These are phyloP conservation scores for Ormyrus labotus DNA, from an alignment of 2,888 invertebrate genomes.

Conservation along the genomic window DNA sequence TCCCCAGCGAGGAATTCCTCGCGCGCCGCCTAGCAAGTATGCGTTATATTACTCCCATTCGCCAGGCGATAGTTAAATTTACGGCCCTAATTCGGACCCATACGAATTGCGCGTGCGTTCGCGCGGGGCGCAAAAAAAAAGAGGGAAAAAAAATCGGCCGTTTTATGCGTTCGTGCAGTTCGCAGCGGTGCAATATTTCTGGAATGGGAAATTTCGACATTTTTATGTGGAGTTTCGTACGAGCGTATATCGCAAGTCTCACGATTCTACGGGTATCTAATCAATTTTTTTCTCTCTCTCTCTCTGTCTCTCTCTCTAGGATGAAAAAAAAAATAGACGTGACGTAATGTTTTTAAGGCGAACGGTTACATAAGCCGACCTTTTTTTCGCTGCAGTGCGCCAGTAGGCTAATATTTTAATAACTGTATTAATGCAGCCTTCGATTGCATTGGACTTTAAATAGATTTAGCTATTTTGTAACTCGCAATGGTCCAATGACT, in stretches of 20 bases:
- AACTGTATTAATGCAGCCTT: too few relatives aligned
- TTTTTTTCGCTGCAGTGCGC: too few relatives aligned
- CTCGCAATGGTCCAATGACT: too few relatives aligned
- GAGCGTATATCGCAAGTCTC: background rate
- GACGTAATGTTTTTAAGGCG: conserved; percentile 1
- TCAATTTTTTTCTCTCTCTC: background rate
- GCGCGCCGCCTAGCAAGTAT: background rate
- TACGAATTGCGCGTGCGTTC: background rate
- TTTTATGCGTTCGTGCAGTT: too few relatives aligned
- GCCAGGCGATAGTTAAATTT: conserved; percentile 34
- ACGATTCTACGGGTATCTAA: conserved; percentile 28
- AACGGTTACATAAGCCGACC: background rate
- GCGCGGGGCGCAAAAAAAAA: too few relatives aligned
- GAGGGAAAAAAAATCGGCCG: too few relatives aligned
- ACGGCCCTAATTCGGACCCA: background rate
- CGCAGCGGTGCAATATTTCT: conserved; percentile 3
- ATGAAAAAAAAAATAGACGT: background rate
- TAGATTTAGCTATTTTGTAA: too few relatives aligned
- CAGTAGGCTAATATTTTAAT: too few relatives aligned
- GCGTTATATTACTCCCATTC: conserved; percentile 7
- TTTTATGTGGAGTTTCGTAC: conserved; percentile 18
- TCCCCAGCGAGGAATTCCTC: conserved; percentile 29
- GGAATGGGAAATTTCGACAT: conserved; percentile 20
- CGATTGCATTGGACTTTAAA: too few relatives aligned
- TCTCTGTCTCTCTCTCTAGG: background rate